Evolutionary conservation across 2,113 vertebrate genomes (phyloP).

Genomic region (Donacobius atricapilla): DNA sequence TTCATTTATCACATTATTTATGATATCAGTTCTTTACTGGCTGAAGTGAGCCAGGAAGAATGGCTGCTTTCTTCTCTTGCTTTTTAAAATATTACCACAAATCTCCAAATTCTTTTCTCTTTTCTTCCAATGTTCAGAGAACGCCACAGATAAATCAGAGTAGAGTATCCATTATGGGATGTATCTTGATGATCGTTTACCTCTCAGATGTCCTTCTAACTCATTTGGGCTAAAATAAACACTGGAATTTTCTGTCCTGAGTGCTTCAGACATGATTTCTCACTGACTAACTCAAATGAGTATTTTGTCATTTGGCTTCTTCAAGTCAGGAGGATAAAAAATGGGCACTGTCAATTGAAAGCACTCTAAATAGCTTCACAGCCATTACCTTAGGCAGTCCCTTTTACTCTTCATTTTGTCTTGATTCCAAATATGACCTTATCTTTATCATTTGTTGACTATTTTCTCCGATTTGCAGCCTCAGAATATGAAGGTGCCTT

Average conservation of each 20-base stretch:
- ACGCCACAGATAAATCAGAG: neutral
- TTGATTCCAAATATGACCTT: slow-evolving; percentile 10
- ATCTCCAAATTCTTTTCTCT: neutral
- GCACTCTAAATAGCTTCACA: slow-evolving; percentile 22
- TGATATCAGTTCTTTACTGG: neutral
- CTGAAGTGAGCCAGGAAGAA: neutral
- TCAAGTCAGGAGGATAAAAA: slow-evolving; percentile 21
- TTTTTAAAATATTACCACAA: neutral
- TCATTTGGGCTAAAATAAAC: slow-evolving; percentile 12
- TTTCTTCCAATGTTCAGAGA: neutral
- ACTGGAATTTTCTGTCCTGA: neutral
- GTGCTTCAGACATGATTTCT: slow-evolving; percentile 6
- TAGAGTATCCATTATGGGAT: neutral
- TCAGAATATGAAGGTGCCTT: neutral
- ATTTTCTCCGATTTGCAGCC: neutral
- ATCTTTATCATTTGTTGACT: neutral
- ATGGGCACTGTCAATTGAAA: neutral
- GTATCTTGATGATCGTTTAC: neutral
- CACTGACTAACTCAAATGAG: neutral
- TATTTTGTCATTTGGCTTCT: slow-evolving; percentile 29
- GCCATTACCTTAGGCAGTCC: slow-evolving; percentile 8
- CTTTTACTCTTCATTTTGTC: slow-evolving; percentile 33
- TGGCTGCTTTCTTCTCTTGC: neutral
- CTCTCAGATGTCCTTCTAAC: neutral
- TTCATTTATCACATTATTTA: neutral